Evolutionary conservation across 2,113 vertebrate genomes (phyloP).

Genomic region (Amblyopsis rosae): DNA sequence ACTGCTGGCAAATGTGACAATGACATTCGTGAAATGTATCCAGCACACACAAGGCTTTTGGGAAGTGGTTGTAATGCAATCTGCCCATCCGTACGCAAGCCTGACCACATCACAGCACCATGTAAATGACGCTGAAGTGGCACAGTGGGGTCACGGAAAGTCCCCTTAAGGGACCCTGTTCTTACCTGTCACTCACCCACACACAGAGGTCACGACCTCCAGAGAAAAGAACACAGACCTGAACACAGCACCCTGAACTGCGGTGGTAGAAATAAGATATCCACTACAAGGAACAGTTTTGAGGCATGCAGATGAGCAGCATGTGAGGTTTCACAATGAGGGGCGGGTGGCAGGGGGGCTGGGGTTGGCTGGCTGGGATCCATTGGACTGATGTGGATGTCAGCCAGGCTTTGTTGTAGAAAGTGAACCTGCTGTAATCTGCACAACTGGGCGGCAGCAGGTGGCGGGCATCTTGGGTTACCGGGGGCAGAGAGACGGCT

Average conservation of each 20-base stretch:
- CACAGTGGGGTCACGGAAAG: slow-evolving; percentile 72
- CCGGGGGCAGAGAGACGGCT: slow-evolving; percentile 18
- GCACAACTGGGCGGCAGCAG: slow-evolving; percentile 56
- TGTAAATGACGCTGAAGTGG: slow-evolving; percentile 64
- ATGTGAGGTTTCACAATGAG: slow-evolving; percentile 52
- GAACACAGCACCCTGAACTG: slow-evolving; percentile 53
- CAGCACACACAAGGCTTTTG: slow-evolving; percentile 28
- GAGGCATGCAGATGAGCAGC: slow-evolving; percentile 52
- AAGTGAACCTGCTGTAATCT: slow-evolving; percentile 18
- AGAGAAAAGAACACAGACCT: slow-evolving; percentile 51
- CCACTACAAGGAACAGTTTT: slow-evolving; percentile 49
- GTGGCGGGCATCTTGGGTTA: slow-evolving; percentile 58
- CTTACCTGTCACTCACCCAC: slow-evolving; percentile 63
- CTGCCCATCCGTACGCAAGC: slow-evolving; percentile 49
- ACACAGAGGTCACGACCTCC: slow-evolving; percentile 62
- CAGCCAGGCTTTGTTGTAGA: slow-evolving; percentile 52
- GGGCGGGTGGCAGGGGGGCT: background rate
- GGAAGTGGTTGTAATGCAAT: slow-evolving; percentile 57
- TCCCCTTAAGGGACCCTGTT: slow-evolving; percentile 67
- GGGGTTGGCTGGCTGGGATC: background rate
- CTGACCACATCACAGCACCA: slow-evolving; percentile 36
- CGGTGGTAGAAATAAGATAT: slow-evolving; percentile 63
- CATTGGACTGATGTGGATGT: slow-evolving; percentile 45
- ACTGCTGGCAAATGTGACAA: slow-evolving; percentile 44
- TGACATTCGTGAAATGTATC: slow-evolving; percentile 36